Base-by-base conservation (phyloP, 2,113 vertebrate genomes). In the Lipophrys pholis region DNA sequence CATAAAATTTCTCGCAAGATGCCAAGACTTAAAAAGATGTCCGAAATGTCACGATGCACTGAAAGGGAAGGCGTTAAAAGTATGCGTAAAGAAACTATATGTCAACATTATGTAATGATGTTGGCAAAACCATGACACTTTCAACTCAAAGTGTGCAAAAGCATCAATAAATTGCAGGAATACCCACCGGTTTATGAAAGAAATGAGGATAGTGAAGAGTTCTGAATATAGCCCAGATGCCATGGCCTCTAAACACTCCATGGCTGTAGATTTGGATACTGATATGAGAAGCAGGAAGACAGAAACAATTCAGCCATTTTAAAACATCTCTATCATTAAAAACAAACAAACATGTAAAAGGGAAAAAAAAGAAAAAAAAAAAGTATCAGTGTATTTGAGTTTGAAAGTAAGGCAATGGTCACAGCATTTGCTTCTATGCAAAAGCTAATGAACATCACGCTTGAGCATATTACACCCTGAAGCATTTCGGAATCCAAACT, bases 181-280 rank as follows among this genome's bases (percentile, higher is more conserved):
- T 65, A 89, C 91, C 78, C 46, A 98, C 98, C 98, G 94, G 87
- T 99, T 99, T 82, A 97, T 94, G 40, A 99, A 91, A 43, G 95
- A 98, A 91, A 99, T 91, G 53, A 99, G 91, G 48, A 96, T 89
- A 0, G 94, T 96, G 90, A 99, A 99, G 68, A 99, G 92, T 76
- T 99, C 97, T 0, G 96, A 95, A 85, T 99, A 99, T 70, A 99
- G 94, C 39, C 95, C 93, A 0, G 95, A 93, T 0, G 93, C 97
- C 95, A 97, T 95, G 61, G 95, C 96, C 87, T 99, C 97, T 73
- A 99, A 88, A 89, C 96, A 97, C 76, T 99, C 98, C 88, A 96
- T 69, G 0, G 97, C 98, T 0, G 95, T 95, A 73, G 95, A 84
- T 85, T 95, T 98, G 73, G 94, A 91, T 86, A 95, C 97, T 98